Percentiles rank a stretch among this genome's conserved stretches.
These are phyloP conservation scores for Tiliacea citrago DNA, from an alignment of 2,888 invertebrate genomes.

Conservation along the genomic window DNA sequence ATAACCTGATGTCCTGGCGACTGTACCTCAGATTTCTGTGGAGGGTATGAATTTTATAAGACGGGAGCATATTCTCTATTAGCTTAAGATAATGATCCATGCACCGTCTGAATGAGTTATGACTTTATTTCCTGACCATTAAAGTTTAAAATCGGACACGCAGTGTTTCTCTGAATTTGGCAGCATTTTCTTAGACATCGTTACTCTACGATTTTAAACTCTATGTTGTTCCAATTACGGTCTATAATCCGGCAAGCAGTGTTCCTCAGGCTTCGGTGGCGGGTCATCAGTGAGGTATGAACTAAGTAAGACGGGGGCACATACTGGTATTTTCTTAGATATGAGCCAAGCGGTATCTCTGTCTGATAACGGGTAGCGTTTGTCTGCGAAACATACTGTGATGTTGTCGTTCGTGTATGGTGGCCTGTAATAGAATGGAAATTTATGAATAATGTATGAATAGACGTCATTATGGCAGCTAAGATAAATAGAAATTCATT, in stretches of 20 bases:
- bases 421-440: constrained; percentile 80
- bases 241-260: constrained; percentile 81
- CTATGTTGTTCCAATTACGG: constrained; percentile 47
- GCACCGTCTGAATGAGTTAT: constrained; percentile 82
- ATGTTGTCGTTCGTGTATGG: constrained; percentile 91
- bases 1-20: too few species aligned
- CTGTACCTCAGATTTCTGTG: constrained; percentile 73
- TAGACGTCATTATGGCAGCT: background rate
- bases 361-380: constrained; percentile 83
- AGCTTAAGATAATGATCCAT: constrained; percentile 88
- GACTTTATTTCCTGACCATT: rapidly evolving
- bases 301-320: constrained; percentile 92
- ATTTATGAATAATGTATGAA: background rate
- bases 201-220: background rate
- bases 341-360: constrained; percentile 91
- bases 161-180: background rate
- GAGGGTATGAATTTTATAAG: constrained; percentile 89
- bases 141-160: background rate
- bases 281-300: constrained; percentile 89
- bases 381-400: constrained; percentile 94
- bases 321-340: constrained; percentile 90
- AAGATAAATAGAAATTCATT: background rate
- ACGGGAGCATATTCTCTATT: constrained; percentile 91
- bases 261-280: constrained; percentile 76
- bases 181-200: background rate